Conservation (phyloP, 1,140 invertebrate species). For the Lordiphosa collinella region DNA sequence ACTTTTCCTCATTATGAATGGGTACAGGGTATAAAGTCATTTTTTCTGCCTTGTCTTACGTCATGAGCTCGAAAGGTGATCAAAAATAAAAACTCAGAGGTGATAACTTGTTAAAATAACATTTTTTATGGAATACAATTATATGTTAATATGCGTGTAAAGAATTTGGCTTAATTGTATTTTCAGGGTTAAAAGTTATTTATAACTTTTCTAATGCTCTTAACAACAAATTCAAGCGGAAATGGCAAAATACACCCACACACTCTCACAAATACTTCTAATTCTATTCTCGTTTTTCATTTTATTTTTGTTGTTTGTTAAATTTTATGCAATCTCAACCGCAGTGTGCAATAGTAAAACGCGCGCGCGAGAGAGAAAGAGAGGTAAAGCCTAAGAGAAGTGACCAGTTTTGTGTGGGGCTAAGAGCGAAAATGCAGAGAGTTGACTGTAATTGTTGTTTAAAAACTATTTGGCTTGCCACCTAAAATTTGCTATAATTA, state of each 20-base stretch:
- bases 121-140: constrained; percentile 4
- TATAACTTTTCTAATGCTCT: constrained; percentile 22
- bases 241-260: constrained; percentile 38
- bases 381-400: constrained; percentile 2
- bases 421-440: neutral
- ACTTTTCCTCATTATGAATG: neutral
- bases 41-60: constrained; percentile 32
- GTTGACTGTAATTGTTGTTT: neutral
- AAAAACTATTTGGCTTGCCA: neutral
- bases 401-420: neutral
- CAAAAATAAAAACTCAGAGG: constrained; percentile 16
- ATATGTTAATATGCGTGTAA: too few relatives aligned
- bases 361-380: neutral
- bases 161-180: neutral
- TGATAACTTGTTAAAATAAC: constrained; percentile 13
- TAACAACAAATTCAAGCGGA: constrained; percentile 29
- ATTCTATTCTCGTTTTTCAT: constrained; percentile 13
- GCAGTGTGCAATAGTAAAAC: constrained; percentile 19
- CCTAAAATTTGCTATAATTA: constrained; percentile 12
- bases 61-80: constrained; percentile 42
- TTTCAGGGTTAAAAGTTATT: constrained; percentile 9
- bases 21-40: too few relatives aligned
- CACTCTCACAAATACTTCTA: neutral
- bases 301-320: constrained; percentile 22
- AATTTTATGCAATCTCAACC: constrained; percentile 29